phyloP scores from a whole-genome alignment of 2,797 vertebrate genomes.

The Xiphophorus birchmanni region DNA sequence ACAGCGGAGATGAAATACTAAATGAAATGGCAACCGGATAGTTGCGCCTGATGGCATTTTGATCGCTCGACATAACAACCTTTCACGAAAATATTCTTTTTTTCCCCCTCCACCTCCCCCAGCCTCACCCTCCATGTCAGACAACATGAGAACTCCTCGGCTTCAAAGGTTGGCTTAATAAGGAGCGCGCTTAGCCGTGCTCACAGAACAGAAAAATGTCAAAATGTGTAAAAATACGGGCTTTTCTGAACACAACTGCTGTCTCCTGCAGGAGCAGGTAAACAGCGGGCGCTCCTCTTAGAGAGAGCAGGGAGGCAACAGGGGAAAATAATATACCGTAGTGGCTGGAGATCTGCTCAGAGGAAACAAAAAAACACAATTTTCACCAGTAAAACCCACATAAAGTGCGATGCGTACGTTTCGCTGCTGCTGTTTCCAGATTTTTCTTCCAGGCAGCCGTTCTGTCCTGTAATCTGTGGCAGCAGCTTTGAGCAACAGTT shows the following conservation, averaged over 20 bases:
- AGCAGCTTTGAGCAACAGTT: not conserved
- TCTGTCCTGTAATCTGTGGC: not conserved
- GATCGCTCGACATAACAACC: slow-evolving; percentile 55
- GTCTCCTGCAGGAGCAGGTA: slow-evolving; percentile 36
- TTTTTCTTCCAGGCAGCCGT: not conserved
- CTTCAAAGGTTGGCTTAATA: slow-evolving; percentile 72
- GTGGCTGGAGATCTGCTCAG: slow-evolving; percentile 5
- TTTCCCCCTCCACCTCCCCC: slow-evolving; percentile 29
- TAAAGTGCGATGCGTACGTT: not conserved
- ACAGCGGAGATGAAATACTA: slow-evolving; percentile 60
- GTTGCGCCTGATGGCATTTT: slow-evolving; percentile 50
- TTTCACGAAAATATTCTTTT: slow-evolving; percentile 38
- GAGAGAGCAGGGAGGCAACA: slow-evolving; percentile 13
- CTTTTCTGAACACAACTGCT: slow-evolving; percentile 23
- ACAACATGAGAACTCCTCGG: slow-evolving; percentile 52
- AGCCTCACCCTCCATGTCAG: slow-evolving; percentile 52
- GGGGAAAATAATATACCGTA: slow-evolving; percentile 8
- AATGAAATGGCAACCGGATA: slow-evolving; percentile 62
- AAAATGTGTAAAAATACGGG: slow-evolving; percentile 55
- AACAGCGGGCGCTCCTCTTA: slow-evolving; percentile 13
- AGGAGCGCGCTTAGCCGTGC: slow-evolving; percentile 48
- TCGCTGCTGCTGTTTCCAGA: not conserved
- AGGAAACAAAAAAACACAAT: not conserved
- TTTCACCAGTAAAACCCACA: not conserved
- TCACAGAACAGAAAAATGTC: slow-evolving; percentile 64